These are phyloP conservation scores for Adelognathus sp. DNA, from an alignment of 2,888 invertebrate genomes.

Conservation along the genomic window DNA sequence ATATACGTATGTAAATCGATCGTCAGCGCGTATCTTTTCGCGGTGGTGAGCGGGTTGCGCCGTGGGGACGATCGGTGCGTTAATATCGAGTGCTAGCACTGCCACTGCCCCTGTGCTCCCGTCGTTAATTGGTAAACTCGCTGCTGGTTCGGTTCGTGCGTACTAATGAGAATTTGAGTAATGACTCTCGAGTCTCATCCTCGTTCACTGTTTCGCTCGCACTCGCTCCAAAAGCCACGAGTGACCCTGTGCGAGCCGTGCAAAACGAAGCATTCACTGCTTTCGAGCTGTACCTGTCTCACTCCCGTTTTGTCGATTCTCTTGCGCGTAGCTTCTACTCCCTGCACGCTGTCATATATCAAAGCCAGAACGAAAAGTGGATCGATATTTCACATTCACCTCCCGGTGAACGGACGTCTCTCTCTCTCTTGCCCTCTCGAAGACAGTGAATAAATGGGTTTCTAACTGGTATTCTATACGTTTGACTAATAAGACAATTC, in stretches of 20 bases:
- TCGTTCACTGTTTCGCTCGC: conserved; percentile 63
- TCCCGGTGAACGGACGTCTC: conserved; percentile 54
- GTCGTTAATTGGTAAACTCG: conserved; percentile 77
- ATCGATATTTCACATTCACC: conserved; percentile 51
- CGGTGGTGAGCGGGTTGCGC: conserved; percentile 14
- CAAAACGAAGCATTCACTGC: conserved; percentile 41
- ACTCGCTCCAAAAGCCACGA: conserved; percentile 51
- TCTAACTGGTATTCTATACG: conserved; percentile 45
- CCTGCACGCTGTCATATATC: conserved; percentile 47
- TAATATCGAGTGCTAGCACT: conserved; percentile 53
- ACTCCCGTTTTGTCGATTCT: conserved; percentile 34
- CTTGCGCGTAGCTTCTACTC: conserved; percentile 31
- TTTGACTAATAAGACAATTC: conserved; percentile 52
- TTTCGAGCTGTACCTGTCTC: conserved; percentile 32
- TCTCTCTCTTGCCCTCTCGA: too few species aligned
- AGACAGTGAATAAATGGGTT: conserved; percentile 55
- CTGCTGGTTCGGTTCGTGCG: conserved; percentile 71
- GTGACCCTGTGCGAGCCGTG: conserved; percentile 17
- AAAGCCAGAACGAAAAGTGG: conserved; percentile 37
- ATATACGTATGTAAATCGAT: conserved; percentile 9
- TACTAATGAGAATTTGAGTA: conserved; percentile 78
- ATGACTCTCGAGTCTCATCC: conserved; percentile 73
- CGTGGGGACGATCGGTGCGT: conserved; percentile 39
- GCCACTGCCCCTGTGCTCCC: conserved; percentile 18
- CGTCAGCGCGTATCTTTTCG: conserved; percentile 23